These are phyloP conservation scores for Cyphomyrus discorhynchus DNA, from an alignment of 2,113 vertebrate genomes.

Conservation along the genomic window DNA sequence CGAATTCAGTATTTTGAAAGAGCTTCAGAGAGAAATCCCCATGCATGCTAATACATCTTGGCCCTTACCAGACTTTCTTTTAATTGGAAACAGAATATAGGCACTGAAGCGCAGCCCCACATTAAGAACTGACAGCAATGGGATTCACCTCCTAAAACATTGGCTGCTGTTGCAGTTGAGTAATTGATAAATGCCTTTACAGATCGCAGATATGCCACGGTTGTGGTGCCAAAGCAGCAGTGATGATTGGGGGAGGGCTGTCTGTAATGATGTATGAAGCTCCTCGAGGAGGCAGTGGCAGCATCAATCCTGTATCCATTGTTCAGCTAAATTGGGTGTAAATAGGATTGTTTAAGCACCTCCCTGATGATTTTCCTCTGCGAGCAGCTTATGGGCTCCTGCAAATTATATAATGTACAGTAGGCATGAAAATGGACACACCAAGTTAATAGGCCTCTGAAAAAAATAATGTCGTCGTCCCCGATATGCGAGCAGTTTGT, in stretches of 20 bases:
- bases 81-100: constrained; percentile 12
- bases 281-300: constrained; percentile 38
- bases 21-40: background rate
- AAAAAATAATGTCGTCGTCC: background rate
- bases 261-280: constrained; percentile 59
- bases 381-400: background rate
- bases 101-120: constrained; percentile 8
- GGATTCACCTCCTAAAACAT: constrained; percentile 58
- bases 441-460: background rate
- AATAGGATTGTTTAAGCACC: constrained; percentile 33
- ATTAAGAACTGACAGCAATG: constrained; percentile 33
- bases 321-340: constrained; percentile 38
- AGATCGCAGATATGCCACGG: constrained; percentile 51
- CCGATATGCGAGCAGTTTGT: background rate
- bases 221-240: constrained; percentile 32
- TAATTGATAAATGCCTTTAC: constrained; percentile 63
- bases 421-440: background rate
- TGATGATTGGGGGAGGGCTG: constrained; percentile 43
- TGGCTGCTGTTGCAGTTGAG: constrained; percentile 57
- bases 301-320: constrained; percentile 52
- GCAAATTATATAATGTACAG: background rate
- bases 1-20: constrained; percentile 19
- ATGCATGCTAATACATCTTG: constrained; percentile 8
- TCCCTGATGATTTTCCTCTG: background rate
- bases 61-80: background rate